Conservation (phyloP, 2,888 invertebrate genomes). For the Rotaria magnacalcarata region DNA sequence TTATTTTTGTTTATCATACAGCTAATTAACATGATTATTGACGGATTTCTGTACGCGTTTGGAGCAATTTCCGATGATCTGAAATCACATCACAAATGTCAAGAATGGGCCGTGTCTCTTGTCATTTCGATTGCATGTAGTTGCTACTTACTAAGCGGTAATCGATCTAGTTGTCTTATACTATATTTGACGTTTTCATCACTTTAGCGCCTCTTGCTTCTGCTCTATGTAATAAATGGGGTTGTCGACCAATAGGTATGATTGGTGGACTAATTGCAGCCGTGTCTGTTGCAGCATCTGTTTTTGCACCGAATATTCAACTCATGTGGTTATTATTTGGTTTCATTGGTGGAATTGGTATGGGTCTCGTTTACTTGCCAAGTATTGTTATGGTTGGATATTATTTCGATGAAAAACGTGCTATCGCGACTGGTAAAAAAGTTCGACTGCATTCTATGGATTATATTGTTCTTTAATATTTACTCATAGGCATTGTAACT, state of each 20-base stretch:
- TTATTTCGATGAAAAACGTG: slow-evolving; percentile 45
- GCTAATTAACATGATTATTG: slow-evolving; percentile 43
- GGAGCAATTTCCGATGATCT: slow-evolving; percentile 38
- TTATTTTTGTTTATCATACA: neutral
- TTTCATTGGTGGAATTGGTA: slow-evolving; percentile 77
- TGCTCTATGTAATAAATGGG: slow-evolving; percentile 43
- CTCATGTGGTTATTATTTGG: slow-evolving; percentile 40
- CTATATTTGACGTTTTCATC: neutral
- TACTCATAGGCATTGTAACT: slow-evolving; percentile 36
- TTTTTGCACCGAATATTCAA: slow-evolving; percentile 42
- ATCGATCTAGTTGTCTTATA: neutral
- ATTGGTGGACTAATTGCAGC: slow-evolving; percentile 38
- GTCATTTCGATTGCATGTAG: slow-evolving; percentile 43
- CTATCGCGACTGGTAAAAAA: slow-evolving; percentile 43
- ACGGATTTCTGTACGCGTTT: slow-evolving; percentile 44
- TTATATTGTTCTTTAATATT: no score
- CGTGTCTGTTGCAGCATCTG: neutral
- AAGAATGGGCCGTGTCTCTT: slow-evolving; percentile 41
- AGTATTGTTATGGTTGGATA: slow-evolving; percentile 43
- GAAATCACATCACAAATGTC: neutral
- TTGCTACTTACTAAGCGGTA: neutral
- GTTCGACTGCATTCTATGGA: no score
- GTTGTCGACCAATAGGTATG: slow-evolving; percentile 38
- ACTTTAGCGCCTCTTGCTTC: slow-evolving; percentile 39
- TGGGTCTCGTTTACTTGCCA: slow-evolving; percentile 57